These are phyloP conservation scores for Brachystomella parvula DNA, from an alignment of 1,140 invertebrate genomes.

Conservation along the genomic window DNA sequence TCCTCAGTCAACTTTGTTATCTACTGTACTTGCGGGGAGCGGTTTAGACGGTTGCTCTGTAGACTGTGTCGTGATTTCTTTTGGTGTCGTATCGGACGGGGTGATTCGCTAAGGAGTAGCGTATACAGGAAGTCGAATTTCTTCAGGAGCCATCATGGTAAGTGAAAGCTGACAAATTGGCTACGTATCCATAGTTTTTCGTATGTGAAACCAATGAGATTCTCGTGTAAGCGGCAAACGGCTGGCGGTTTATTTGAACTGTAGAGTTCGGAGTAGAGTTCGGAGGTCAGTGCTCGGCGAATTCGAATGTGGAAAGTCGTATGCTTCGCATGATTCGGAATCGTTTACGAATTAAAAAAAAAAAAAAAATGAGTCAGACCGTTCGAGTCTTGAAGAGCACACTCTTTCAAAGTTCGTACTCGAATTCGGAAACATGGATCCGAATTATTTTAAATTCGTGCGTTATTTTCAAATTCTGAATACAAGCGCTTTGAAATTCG, in stretches of 20 bases:
- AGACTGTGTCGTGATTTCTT: slow-evolving; percentile 34
- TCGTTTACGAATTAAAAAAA: too few species aligned
- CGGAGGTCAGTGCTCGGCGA: not conserved
- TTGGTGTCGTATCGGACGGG: slow-evolving; percentile 29
- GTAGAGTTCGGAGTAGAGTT: not conserved
- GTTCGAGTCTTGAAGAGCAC: too few species aligned
- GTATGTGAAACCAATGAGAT: not conserved
- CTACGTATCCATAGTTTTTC: too few species aligned
- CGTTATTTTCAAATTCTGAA: too few species aligned
- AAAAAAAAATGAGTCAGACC: too few species aligned
- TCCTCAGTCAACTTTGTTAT: slow-evolving; percentile 57
- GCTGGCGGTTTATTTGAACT: not conserved
- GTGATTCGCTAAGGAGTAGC: slow-evolving; percentile 17
- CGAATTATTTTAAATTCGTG: too few species aligned
- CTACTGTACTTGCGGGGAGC: slow-evolving; percentile 56
- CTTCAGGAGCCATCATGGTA: slow-evolving; percentile 31
- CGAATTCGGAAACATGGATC: too few species aligned
- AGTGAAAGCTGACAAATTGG: too few species aligned
- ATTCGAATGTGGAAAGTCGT: not conserved
- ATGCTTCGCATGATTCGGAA: not conserved
- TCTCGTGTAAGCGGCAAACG: not conserved
- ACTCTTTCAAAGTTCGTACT: too few species aligned
- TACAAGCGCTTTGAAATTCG: too few species aligned
- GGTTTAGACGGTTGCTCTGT: slow-evolving; percentile 44
- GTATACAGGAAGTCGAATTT: slow-evolving; percentile 35